Conservation (phyloP, 2,113 vertebrate genomes). For the Eulemur macaco region DNA sequence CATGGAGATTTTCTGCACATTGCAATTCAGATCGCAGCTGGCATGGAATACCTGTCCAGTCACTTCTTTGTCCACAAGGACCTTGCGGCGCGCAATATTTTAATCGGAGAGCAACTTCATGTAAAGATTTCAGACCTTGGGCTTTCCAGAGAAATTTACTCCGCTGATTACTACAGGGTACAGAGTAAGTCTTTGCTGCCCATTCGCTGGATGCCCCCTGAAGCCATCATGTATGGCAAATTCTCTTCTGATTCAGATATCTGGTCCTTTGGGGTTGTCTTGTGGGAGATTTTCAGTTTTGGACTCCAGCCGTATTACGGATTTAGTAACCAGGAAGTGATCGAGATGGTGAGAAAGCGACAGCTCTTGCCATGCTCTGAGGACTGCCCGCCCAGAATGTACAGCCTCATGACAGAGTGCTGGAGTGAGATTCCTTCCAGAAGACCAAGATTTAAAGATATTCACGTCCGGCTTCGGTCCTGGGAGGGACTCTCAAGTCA, state of each 20-base stretch:
- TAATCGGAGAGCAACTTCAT: slow-evolving; percentile 96
- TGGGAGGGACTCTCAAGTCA: slow-evolving; percentile 98
- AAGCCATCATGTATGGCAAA: slow-evolving; percentile 96
- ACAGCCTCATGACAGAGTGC: slow-evolving; percentile 96
- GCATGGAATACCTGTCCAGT: slow-evolving; percentile 97
- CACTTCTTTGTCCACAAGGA: slow-evolving; percentile 98
- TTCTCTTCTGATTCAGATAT: slow-evolving; percentile 97
- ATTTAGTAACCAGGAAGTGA: slow-evolving; percentile 98
- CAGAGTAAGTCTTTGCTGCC: slow-evolving; percentile 95
- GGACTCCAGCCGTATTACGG: slow-evolving; percentile 97
- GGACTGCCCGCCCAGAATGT: slow-evolving; percentile 97
- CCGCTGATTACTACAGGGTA: slow-evolving; percentile 94
- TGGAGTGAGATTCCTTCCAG: slow-evolving; percentile 97
- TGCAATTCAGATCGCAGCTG: slow-evolving; percentile 94
- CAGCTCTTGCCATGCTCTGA: slow-evolving; percentile 97
- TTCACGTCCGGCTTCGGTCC: slow-evolving; percentile 93
- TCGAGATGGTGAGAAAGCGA: slow-evolving; percentile 97
- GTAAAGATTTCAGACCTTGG: slow-evolving; percentile 98
- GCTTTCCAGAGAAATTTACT: slow-evolving; percentile 95
- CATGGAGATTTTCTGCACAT: slow-evolving; percentile 97
- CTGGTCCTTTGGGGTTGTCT: slow-evolving; percentile 97
- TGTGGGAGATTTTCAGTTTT: slow-evolving; percentile 99
- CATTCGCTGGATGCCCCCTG: slow-evolving; percentile 98
- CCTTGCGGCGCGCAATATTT: slow-evolving; percentile 95
- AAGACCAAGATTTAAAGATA: slow-evolving; percentile 94